Conservation (phyloP, 2,113 vertebrate species). For the Ammodytes dubius region DNA sequence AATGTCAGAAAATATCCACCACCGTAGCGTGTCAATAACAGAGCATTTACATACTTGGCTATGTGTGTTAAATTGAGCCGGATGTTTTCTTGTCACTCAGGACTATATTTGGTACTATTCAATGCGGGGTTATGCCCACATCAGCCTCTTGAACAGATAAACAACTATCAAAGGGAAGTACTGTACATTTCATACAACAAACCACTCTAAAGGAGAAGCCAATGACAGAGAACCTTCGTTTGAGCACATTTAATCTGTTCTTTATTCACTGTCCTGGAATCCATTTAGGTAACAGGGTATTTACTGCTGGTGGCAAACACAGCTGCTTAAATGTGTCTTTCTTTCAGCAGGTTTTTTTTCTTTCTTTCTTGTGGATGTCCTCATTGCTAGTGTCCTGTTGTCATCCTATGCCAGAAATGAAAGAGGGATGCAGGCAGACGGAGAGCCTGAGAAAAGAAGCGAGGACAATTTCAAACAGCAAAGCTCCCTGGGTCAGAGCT, state of each 20-base stretch:
- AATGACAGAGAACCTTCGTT: constrained; percentile 16
- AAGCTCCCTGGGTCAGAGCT: constrained; percentile 70
- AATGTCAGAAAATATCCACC: constrained; percentile 64
- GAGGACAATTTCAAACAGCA: constrained; percentile 70
- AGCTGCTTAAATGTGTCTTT: constrained; percentile 45
- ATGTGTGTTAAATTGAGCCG: constrained; percentile 35
- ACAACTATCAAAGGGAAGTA: constrained; percentile 62
- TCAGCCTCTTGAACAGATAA: constrained; percentile 59
- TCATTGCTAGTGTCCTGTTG: constrained; percentile 62
- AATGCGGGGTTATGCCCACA: constrained; percentile 45
- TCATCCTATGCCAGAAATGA: constrained; percentile 63
- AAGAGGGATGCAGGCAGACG: constrained; percentile 38
- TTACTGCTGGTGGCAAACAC: constrained; percentile 37
- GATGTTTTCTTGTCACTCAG: constrained; percentile 47
- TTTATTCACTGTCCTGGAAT: constrained; percentile 50
- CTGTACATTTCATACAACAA: constrained; percentile 38
- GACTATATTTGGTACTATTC: constrained; percentile 43
- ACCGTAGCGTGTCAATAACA: constrained; percentile 58
- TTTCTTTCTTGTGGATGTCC: constrained; percentile 37
- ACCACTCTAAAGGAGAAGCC: constrained; percentile 18
- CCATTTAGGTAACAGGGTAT: constrained; percentile 34
- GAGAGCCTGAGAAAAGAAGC: constrained; percentile 49
- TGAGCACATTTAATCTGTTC: constrained; percentile 35
- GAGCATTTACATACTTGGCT: constrained; percentile 61
- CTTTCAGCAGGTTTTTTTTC: constrained; percentile 22